phyloP scores from a whole-genome alignment of 2,797 vertebrate genomes.

The Sebastes diploproa region DNA sequence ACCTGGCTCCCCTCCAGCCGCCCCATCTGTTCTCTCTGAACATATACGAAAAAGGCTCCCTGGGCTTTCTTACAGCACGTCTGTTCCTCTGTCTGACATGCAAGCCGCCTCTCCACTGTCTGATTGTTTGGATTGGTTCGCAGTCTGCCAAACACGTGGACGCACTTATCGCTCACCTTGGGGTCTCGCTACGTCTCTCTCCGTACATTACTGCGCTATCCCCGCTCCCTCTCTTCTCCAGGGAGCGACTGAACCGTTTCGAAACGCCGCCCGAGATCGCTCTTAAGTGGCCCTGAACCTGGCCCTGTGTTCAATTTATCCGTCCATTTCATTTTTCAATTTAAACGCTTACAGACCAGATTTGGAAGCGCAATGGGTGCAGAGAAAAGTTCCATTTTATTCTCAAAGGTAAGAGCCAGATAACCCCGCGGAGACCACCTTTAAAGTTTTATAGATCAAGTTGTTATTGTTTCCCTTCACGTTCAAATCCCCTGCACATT shows the following conservation, averaged over 20 bases:
- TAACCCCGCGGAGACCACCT: conserved; percentile 24
- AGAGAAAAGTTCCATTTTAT: conserved; percentile 25
- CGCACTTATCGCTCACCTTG: conserved; percentile 72
- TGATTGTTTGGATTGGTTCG: conserved; percentile 60
- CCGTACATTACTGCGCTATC: conserved; percentile 8
- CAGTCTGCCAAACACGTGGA: conserved; percentile 72
- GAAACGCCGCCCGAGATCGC: conserved; percentile 43
- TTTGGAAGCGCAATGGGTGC: conserved; percentile 7
- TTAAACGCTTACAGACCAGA: conserved; percentile 61
- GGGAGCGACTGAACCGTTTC: conserved; percentile 37
- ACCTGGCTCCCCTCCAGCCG: conserved; percentile 53
- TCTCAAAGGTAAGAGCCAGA: conserved; percentile 26
- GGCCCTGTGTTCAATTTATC: conserved; percentile 58
- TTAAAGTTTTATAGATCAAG: conserved; percentile 19
- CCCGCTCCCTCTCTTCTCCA: conserved; percentile 8
- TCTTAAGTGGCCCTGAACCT: conserved; percentile 67
- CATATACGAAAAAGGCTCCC: conserved; percentile 43
- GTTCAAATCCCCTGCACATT: neutral
- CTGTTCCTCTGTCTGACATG: conserved; percentile 61
- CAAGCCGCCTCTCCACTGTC: conserved; percentile 49
- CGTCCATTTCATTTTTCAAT: conserved; percentile 56
- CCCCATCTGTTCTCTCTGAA: conserved; percentile 48
- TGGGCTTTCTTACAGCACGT: conserved; percentile 48
- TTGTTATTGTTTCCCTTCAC: conserved; percentile 6
- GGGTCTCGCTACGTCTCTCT: conserved; percentile 48